Evolutionary conservation across 2,113 vertebrate species (phyloP), one percentile per base, ranked within the genome.

Genomic region (Colossoma macropomum): DNA sequence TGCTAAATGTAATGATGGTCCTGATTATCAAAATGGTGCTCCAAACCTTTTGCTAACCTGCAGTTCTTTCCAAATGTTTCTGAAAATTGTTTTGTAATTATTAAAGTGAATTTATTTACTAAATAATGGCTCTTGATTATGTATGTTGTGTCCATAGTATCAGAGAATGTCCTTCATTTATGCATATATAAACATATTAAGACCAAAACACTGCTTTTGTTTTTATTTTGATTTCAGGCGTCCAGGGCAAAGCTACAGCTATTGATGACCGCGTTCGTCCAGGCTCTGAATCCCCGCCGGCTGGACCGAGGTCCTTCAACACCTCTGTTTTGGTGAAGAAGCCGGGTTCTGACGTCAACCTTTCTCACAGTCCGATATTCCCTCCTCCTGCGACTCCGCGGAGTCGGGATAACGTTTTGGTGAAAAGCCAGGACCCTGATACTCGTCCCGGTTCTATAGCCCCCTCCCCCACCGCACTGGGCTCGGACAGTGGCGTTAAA

Each of bases 171-270:
- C n/a, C n/a, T n/a, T n/a, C n/a, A 38, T 7, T 3, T 38, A 38
- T 4, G 3, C 34, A 38, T 3, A 38, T 38, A 38, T 38, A 38
- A 3, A 38, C 7, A 38, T 38, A n/a, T n/a, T n/a, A n/a, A n/a
- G n/a, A n/a, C n/a, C n/a, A n/a, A 38, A 38, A 38, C 34, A 38
- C 17, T 77, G 9, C 25, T 9, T 38, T n/a, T 21, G 15, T 15
- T 15, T 12, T 15, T 19, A 0, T 21, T 25, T 10, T 41, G 0
- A 27, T 19, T 41, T 30, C 5, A 70, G 94, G 94, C 88, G 59
- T 86, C 2, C 19, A 17, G 3, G 59, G 74, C 12, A 12, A 16
- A 86, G 75, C 56, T 13, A 77, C 62, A 75, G 0, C 41, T 23
- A 16, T 16, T n/a, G 38, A 73, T 0, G 41, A 7, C 21, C 50